Conservation (phyloP, 2,113 vertebrate species). For the Galbula dea region DNA sequence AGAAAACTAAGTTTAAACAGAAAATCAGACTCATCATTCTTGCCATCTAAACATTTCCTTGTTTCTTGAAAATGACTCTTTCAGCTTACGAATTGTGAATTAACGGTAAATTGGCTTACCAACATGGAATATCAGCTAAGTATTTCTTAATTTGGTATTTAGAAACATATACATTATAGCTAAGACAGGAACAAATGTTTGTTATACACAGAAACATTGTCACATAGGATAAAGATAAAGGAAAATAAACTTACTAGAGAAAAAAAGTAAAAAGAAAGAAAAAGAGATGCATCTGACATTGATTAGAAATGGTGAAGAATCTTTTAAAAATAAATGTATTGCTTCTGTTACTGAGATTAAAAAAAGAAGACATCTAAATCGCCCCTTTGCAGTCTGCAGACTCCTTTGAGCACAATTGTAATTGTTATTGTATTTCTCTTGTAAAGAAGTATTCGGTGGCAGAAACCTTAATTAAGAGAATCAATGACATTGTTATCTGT, state of each 20-base stretch:
- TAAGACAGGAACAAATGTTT: background rate
- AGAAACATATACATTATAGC: background rate
- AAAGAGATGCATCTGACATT: conserved; percentile 15
- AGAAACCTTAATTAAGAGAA: conserved; percentile 43
- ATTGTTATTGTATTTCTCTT: conserved; percentile 25
- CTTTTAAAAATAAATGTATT: conserved; percentile 8
- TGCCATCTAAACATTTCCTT: background rate
- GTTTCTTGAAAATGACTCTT: background rate
- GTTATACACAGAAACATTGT: background rate
- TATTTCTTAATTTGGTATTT: background rate
- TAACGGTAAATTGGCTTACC: background rate
- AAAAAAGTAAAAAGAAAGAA: background rate
- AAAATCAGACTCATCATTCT: background rate
- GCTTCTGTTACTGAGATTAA: background rate
- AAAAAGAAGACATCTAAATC: background rate
- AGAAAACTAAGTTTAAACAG: background rate
- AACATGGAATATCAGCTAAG: background rate
- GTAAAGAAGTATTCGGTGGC: background rate
- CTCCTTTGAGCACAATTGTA: conserved; percentile 17
- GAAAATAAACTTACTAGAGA: background rate
- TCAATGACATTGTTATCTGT: background rate
- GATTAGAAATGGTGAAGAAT: conserved; percentile 19
- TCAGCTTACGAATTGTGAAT: background rate
- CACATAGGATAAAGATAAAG: background rate
- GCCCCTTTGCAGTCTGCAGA: background rate